phyloP scores from a whole-genome alignment of 2,113 vertebrate species.

The Colistium nudipinnis region DNA sequence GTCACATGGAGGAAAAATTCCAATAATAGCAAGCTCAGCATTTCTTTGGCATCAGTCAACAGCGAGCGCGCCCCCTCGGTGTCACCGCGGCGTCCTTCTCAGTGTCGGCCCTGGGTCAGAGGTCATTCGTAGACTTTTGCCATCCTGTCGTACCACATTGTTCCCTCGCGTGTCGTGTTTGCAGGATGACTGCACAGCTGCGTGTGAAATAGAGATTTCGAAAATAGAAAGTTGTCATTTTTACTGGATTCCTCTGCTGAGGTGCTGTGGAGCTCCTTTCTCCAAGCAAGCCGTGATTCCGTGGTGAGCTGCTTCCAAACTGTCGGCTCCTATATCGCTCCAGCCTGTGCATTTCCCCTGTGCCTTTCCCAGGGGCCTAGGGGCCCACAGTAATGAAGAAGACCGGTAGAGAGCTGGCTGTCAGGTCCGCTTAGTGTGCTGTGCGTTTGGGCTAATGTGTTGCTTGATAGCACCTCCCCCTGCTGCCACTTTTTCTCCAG shows the following conservation, averaged over 20 bases:
- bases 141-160: neutral
- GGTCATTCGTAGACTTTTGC: slow-evolving; percentile 31
- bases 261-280: slow-evolving; percentile 45
- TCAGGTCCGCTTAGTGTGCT: slow-evolving; percentile 78
- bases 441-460: slow-evolving; percentile 78
- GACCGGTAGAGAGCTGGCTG: slow-evolving; percentile 78
- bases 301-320: slow-evolving; percentile 73
- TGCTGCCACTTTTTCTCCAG: slow-evolving; percentile 77
- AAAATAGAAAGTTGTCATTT: slow-evolving; percentile 48
- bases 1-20: slow-evolving; percentile 67
- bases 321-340: slow-evolving; percentile 77
- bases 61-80: slow-evolving; percentile 33
- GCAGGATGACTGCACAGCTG: slow-evolving; percentile 5
- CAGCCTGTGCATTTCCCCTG: slow-evolving; percentile 70
- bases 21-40: slow-evolving; percentile 61
- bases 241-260: slow-evolving; percentile 51
- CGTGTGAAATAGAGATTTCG: slow-evolving; percentile 40
- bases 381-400: slow-evolving; percentile 79
- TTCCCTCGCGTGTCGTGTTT: slow-evolving; percentile 2
- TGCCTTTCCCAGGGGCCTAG: slow-evolving; percentile 75
- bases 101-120: slow-evolving; percentile 43
- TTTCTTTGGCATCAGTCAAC: slow-evolving; percentile 54
- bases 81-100: slow-evolving; percentile 28
- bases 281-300: slow-evolving; percentile 75
- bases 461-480: slow-evolving; percentile 77